phyloP scores from a whole-genome alignment of 2,113 vertebrate species.

The Otis tarda region DNA sequence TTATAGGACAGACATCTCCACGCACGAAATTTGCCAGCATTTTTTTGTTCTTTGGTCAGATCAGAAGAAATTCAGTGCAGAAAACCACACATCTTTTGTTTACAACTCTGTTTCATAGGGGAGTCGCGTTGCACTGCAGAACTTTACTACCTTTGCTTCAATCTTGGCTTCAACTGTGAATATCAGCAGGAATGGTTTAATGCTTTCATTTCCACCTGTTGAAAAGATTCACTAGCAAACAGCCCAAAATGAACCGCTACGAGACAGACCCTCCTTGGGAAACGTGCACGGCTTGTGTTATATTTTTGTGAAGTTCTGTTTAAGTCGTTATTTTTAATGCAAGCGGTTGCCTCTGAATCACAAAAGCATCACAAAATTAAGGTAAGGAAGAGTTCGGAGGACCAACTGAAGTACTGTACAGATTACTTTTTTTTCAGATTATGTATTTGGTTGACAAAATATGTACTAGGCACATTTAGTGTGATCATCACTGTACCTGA shows the following conservation, averaged over 20 bases:
- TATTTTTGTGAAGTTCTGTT: neutral
- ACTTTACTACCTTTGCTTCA: neutral
- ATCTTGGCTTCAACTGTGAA: neutral
- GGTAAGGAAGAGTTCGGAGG: neutral
- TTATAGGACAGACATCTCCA: neutral
- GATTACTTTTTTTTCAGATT: neutral
- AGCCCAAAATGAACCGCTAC: neutral
- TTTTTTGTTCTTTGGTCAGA: neutral
- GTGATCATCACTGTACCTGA: neutral
- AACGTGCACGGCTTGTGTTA: neutral
- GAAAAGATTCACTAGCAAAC: conserved; percentile 23
- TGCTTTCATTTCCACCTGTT: neutral
- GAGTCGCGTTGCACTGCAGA: neutral
- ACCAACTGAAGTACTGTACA: neutral
- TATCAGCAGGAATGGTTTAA: conserved; percentile 13
- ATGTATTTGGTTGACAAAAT: neutral
- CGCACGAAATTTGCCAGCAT: neutral
- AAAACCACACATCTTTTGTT: neutral
- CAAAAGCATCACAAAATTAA: neutral
- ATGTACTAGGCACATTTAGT: neutral
- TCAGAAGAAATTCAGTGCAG: neutral
- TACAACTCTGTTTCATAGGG: neutral
- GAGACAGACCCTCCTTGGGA: neutral
- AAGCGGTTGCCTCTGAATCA: neutral
- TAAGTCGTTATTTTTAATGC: neutral